Evolutionary conservation across 2,797 vertebrate species (phyloP), one percentile per base, ranked within the genome.

Genomic region (Siniperca undulata): DNA sequence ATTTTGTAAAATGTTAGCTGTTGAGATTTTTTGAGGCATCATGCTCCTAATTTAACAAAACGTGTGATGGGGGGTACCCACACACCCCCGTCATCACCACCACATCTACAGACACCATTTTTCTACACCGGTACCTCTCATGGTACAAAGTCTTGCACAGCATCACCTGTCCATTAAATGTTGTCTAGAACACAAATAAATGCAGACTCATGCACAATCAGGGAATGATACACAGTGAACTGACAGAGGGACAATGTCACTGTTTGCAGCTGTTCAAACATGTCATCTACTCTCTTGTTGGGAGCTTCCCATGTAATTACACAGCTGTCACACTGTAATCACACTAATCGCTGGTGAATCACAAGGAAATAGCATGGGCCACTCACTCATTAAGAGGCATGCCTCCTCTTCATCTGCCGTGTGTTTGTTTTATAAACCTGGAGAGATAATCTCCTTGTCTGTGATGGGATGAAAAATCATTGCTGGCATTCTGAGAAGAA

Each of bases 251-350:
- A 79, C 88, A 60, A 71, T 83, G 87, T 82, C 88, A 78, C 69
- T 73, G 69, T 88, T 86, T 89, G 88, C 91, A 93, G 91, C 92
- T 91, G 93, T 86, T 91, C 80, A 92, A 92, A 91, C 86, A 89
- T 83, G 85, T 90, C 89, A 89, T 79, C 80, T 65, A 66, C 78
- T 83, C 86, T 84, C 83, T 83, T 89, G 88, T 87, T 68, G 75
- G 86, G 75, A 77, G 83, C 86, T 88, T 93, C 83, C 72, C 80
- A 77, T 91, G 82, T 93, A 93, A 95, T 94, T 93, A 92, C 91
- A 89, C 91, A 94, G 91, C 91, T 93, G 93, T 91, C 92, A 90
- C 82, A 81, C 87, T 84, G 88, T 92, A 91, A 93, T 94, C 90
- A 88, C 74, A 65, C 85, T 92, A 89, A 93, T 94, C 93, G 90